Evolutionary conservation across 2,797 vertebrate genomes (phyloP).

Genomic region (Garrulus glandarius): DNA sequence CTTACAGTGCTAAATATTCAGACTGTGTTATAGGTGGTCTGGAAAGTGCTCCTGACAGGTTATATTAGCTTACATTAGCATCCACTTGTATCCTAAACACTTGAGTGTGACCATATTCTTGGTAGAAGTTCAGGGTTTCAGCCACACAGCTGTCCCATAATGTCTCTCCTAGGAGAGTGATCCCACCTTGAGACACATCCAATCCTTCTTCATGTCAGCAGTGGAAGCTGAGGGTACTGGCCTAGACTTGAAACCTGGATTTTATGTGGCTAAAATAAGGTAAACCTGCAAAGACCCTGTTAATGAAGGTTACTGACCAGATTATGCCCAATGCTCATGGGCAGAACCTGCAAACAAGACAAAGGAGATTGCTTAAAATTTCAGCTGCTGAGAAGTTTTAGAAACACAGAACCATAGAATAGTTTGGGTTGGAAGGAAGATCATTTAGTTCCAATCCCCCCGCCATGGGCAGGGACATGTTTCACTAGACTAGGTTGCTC

Average conservation of each 20-base stretch:
- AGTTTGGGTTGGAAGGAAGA: not conserved
- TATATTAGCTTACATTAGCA: not conserved
- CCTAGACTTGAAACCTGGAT: not conserved
- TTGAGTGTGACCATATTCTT: not conserved
- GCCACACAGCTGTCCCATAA: not conserved
- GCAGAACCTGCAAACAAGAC: not conserved
- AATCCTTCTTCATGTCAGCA: not conserved
- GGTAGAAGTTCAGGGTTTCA: not conserved
- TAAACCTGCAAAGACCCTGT: not conserved
- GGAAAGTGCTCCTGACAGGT: not conserved
- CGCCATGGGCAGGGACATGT: too few species aligned
- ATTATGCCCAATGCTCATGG: not conserved
- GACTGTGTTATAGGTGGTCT: not conserved
- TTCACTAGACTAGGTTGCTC: not conserved
- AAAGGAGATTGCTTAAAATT: not conserved
- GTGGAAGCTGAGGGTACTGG: not conserved
- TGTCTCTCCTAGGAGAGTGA: not conserved
- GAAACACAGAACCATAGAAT: not conserved
- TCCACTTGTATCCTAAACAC: not conserved
- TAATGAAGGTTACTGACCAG: not conserved
- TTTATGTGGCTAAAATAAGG: not conserved
- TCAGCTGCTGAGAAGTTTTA: not conserved
- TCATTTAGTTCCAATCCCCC: not conserved
- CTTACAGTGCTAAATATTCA: not conserved
- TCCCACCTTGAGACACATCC: not conserved